A percentile compares a stretch with the other conserved stretches of the same genome.
phyloP scores from a whole-genome alignment of 2,888 invertebrate genomes.

The Lamellibrachia satsuma region DNA sequence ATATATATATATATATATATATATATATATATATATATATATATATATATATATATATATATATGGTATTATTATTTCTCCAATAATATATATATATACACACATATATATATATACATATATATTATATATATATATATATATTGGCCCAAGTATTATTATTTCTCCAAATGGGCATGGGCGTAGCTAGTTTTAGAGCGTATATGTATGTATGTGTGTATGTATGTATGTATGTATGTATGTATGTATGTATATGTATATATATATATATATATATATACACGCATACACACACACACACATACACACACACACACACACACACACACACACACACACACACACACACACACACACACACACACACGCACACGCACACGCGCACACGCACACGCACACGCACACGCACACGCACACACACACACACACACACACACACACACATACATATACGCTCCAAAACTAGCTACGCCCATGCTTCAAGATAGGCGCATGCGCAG shows the following conservation, averaged over 20 bases:
- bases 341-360: neutral
- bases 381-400: slow-evolving; percentile 27
- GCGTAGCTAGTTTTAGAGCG: neutral
- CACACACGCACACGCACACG: neutral
- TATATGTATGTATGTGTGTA: neutral
- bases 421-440: neutral
- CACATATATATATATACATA: slow-evolving; percentile 19
- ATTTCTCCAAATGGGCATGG: too few species aligned
- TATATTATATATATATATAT: slow-evolving; percentile 22
- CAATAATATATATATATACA: neutral
- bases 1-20: neutral
- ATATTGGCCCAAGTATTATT: too few species aligned
- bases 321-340: slow-evolving; percentile 13
- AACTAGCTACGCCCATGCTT: neutral
- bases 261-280: slow-evolving; percentile 34
- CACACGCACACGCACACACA: slow-evolving; percentile 17
- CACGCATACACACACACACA: slow-evolving; percentile 21
- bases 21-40: slow-evolving; percentile 3
- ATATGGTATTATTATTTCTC: neutral
- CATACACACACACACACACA: slow-evolving; percentile 24
- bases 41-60: neutral
- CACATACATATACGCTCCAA: too few species aligned
- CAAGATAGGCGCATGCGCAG: neutral
- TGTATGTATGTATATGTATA: slow-evolving; percentile 34
- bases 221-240: slow-evolving; percentile 30